phyloP scores from a whole-genome alignment of 2,113 vertebrate genomes.

The Tetrao urogallus region DNA sequence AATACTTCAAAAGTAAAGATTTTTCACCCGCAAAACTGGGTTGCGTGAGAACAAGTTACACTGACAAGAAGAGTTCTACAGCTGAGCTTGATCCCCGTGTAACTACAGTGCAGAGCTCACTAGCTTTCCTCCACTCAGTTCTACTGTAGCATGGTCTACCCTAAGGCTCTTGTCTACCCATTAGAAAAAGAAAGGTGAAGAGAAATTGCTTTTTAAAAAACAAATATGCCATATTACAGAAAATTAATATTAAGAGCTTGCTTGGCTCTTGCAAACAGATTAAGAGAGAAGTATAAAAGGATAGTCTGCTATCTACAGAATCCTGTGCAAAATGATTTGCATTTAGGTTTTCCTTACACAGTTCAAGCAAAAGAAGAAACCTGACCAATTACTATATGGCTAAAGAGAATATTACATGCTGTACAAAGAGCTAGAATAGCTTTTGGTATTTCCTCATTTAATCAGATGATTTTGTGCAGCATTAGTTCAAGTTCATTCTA shows the following conservation, averaged over 20 bases:
- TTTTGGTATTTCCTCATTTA: background rate
- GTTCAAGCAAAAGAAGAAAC: background rate
- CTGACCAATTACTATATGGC: background rate
- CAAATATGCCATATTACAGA: background rate
- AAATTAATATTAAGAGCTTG: background rate
- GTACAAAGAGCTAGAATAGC: background rate
- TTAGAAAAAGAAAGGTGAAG: background rate
- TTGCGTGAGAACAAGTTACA: background rate
- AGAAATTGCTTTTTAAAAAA: background rate
- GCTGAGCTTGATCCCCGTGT: background rate
- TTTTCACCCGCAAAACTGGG: background rate
- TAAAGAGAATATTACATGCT: background rate
- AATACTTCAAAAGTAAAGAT: background rate
- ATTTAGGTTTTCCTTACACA: background rate
- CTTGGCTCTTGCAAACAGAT: background rate
- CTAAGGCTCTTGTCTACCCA: background rate
- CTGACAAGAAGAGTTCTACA: constrained; percentile 17
- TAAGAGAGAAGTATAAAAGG: background rate
- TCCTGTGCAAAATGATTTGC: background rate
- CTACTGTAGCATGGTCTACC: background rate
- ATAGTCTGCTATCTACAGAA: background rate
- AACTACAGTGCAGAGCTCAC: background rate
- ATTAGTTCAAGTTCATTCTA: background rate
- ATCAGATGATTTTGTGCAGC: background rate
- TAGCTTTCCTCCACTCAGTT: background rate